Conservation (phyloP, 2,888 invertebrate species). For the Cantharis lateralis region DNA sequence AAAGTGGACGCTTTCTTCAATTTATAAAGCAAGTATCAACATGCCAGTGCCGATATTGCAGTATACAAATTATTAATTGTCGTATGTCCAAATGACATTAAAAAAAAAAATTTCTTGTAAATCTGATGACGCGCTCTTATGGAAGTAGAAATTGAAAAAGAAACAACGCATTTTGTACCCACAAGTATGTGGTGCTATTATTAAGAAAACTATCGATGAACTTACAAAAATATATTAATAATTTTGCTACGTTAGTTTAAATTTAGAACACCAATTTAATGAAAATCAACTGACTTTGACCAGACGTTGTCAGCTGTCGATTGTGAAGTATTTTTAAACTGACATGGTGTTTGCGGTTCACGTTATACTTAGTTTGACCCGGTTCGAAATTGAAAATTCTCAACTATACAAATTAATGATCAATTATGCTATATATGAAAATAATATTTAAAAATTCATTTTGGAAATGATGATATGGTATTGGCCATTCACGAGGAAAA, state of each 20-base stretch:
- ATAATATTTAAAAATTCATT: background rate
- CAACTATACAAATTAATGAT: conserved; percentile 7
- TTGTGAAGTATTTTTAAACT: conserved; percentile 38
- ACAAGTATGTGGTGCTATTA: background rate
- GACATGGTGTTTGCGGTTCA: conserved; percentile 24
- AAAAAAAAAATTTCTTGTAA: no score
- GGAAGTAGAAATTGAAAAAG: background rate
- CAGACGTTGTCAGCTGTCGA: conserved; percentile 39
- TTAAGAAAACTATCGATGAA: background rate
- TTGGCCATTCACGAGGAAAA: background rate
- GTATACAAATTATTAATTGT: no score
- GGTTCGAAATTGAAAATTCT: conserved; percentile 20
- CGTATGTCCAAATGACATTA: no score
- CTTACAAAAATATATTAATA: conserved; percentile 13
- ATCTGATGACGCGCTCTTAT: no score
- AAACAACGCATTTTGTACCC: background rate
- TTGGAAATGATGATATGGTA: background rate
- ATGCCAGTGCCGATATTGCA: no score
- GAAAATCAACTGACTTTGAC: conserved; percentile 20
- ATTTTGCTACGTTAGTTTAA: conserved; percentile 15
- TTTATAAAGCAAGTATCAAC: background rate
- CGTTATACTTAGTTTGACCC: conserved; percentile 24
- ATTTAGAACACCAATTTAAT: conserved; percentile 13
- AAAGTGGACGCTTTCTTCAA: background rate
- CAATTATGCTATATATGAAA: background rate